These are phyloP conservation scores for Phyllostomus discolor DNA, from an alignment of 2,113 vertebrate genomes.

Conservation along the genomic window DNA sequence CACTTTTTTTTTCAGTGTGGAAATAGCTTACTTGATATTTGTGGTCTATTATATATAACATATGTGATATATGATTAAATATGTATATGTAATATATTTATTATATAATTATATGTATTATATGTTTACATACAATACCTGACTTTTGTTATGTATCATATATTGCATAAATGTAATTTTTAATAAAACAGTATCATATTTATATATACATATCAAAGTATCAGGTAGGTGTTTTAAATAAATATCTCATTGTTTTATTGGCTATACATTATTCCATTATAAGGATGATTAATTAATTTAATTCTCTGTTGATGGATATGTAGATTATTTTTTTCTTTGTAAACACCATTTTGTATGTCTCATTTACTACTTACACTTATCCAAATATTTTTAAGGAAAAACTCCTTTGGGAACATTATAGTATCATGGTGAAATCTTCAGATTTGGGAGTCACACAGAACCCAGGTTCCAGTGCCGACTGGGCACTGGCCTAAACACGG, in stretches of 20 bases:
- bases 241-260: background rate
- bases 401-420: background rate
- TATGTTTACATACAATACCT: background rate
- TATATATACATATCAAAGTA: background rate
- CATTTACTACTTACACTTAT: background rate
- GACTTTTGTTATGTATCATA: background rate
- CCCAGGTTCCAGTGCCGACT: background rate
- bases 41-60: background rate
- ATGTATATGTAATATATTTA: background rate
- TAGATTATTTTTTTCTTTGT: background rate
- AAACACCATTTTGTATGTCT: background rate
- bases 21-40: conserved; percentile 24
- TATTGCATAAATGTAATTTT: conserved; percentile 39
- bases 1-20: background rate
- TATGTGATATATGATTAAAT: background rate
- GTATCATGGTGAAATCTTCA: background rate
- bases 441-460: background rate
- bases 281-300: conserved; percentile 10
- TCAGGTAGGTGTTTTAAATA: background rate
- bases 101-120: background rate
- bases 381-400: background rate
- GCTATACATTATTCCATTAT: background rate
- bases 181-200: conserved; percentile 9
- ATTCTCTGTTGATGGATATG: background rate
- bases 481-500: background rate